Percentiles rank a stretch among this genome's conserved stretches.
Evolutionary conservation across 2,113 vertebrate species (phyloP).

Genomic region (Heloderma charlesbogerti): DNA sequence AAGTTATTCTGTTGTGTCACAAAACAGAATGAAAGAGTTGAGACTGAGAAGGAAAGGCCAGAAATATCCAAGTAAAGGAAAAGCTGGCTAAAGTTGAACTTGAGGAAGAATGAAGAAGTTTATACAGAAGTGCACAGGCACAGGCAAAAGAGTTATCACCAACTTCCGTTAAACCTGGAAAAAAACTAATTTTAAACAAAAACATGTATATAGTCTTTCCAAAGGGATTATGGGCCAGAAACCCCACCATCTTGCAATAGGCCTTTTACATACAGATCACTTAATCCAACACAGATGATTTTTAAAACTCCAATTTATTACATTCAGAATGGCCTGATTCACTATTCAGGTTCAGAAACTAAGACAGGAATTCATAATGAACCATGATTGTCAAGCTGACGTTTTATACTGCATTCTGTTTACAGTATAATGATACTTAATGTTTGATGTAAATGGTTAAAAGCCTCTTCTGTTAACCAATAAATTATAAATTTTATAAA

Average conservation of each 20-base stretch:
- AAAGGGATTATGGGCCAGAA: background rate
- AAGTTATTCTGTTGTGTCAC: background rate
- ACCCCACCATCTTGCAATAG: background rate
- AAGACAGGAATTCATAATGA: background rate
- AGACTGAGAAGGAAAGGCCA: background rate
- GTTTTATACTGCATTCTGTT: background rate
- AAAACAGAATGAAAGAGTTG: slow-evolving; percentile 12
- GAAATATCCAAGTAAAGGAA: background rate
- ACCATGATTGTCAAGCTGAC: background rate
- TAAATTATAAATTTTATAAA: background rate
- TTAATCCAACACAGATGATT: background rate
- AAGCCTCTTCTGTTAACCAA: background rate
- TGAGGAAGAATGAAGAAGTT: background rate
- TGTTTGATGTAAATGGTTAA: background rate
- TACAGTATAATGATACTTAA: background rate
- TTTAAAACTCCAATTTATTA: background rate
- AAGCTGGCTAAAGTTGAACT: background rate
- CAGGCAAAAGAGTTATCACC: background rate
- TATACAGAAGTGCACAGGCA: background rate
- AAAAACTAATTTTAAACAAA: background rate
- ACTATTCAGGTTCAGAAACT: background rate
- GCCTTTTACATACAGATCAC: background rate
- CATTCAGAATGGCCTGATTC: background rate
- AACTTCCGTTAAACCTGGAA: background rate
- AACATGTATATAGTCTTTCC: background rate